phyloP scores from a whole-genome alignment of 2,797 vertebrate species.

The Sus cebifrons region DNA sequence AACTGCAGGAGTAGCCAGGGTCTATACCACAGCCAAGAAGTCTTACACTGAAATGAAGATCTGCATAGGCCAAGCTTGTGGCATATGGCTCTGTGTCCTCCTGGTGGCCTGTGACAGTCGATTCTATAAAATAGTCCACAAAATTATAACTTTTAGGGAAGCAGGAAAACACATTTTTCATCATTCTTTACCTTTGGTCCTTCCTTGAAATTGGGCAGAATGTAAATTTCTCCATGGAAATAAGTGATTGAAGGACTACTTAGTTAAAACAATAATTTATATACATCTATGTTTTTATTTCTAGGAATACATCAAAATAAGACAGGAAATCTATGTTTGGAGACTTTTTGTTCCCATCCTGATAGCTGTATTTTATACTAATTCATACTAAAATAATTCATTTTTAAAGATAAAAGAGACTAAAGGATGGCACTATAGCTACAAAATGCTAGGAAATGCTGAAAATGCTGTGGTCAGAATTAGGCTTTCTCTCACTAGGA shows the following conservation, averaged over 20 bases:
- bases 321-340: slow-evolving; percentile 17
- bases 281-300: slow-evolving; percentile 64
- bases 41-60: neutral
- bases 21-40: neutral
- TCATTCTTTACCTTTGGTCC: slow-evolving; percentile 5
- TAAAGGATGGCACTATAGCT: neutral
- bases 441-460: neutral
- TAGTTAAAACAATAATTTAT: slow-evolving; percentile 53
- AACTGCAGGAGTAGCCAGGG: neutral
- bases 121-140: neutral
- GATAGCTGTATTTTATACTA: slow-evolving; percentile 48
- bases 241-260: neutral
- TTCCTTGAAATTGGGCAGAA: slow-evolving; percentile 44
- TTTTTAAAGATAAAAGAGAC: slow-evolving; percentile 48
- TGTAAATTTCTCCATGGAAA: slow-evolving; percentile 24
- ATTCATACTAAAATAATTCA: slow-evolving; percentile 24
- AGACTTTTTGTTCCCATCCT: slow-evolving; percentile 8
- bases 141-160: slow-evolving; percentile 27
- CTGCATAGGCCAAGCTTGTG: neutral
- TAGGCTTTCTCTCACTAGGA: neutral
- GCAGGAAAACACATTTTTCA: neutral
- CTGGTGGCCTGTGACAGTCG: neutral
- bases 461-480: neutral
- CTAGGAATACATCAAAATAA: slow-evolving; percentile 60
- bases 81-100: neutral